Base-by-base conservation (phyloP, 2,113 vertebrate species). In the Crocuta crocuta region DNA sequence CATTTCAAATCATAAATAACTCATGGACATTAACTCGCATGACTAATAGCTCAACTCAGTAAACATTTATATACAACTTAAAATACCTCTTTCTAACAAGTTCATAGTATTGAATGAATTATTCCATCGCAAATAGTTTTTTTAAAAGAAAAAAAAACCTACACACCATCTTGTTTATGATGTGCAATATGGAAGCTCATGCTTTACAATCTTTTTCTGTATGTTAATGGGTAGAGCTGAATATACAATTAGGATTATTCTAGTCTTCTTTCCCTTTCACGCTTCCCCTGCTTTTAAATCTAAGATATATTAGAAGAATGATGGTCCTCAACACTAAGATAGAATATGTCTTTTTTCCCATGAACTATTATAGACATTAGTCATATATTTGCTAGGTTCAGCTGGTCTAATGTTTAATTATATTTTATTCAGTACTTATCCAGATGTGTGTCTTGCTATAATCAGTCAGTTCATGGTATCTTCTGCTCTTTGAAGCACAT, bases 1-100 rank as follows among this genome's bases (percentile, higher is more conserved):
- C 91, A 87, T 93, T 96, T 98, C 70, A 95, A 76, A 63, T 88
- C 39, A 83, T 55, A 92, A 94, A 87, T 98, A 90, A 97, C 84
- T 48, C 2, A 0, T 94, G 84, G 88, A 61, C 78, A 98, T 98
- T 0, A 23, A 97, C 82, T 28, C 79, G 24, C 48, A 84, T 83
- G 68, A 48, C 24, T 92, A 88, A 80, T 92, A 91, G 58, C 5
- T 1, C 9, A 81, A 71, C 74, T 97, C 21, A 81, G 35, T 94
- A 92, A 65, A 81, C 96, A 50, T 53, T 97, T 76, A 53, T 74
- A 35, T 53, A 31, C 24, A 76, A 17, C 16, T 82, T 97, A 53
- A 48, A 88, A 71, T 10, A 28, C 11, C 28, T 50, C 84, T 10
- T 5, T 65, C 66, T 85, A 79, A 97, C 55, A n/a, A 76, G 53